phyloP scores from a whole-genome alignment of 2,888 invertebrate species.

The Aphodius sticticus region DNA sequence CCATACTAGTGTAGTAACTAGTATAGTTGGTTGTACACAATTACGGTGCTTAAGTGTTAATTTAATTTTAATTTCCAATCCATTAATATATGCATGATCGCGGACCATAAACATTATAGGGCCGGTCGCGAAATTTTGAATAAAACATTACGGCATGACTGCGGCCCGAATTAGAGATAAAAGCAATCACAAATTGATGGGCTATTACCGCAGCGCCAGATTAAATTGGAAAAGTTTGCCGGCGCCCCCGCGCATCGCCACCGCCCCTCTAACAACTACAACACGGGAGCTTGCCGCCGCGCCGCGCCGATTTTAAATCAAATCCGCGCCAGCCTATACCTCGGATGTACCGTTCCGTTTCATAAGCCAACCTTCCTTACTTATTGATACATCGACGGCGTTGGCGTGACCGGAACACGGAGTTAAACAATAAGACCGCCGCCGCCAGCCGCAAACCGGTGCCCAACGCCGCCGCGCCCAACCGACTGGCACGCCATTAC shows the following conservation, averaged over 20 bases:
- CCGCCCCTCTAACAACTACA: neutral
- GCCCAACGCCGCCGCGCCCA: neutral
- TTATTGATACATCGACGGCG: slow-evolving; percentile 45
- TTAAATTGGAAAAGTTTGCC: slow-evolving; percentile 59
- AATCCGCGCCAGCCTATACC: slow-evolving; percentile 38
- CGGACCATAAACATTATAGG: slow-evolving; percentile 45
- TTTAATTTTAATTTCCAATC: slow-evolving; percentile 34
- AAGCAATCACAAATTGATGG: slow-evolving; percentile 57
- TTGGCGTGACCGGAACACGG: neutral
- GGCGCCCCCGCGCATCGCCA: slow-evolving; percentile 47
- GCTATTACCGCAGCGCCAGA: slow-evolving; percentile 49
- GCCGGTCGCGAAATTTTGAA: slow-evolving; percentile 41
- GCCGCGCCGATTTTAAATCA: slow-evolving; percentile 47
- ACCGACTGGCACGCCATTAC: slow-evolving; percentile 17
- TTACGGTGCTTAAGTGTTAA: slow-evolving; percentile 30
- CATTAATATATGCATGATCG: slow-evolving; percentile 44
- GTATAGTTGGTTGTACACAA: slow-evolving; percentile 27
- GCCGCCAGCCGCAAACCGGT: neutral
- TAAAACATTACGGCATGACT: slow-evolving; percentile 43
- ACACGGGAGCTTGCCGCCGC: slow-evolving; percentile 19
- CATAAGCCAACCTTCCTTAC: neutral
- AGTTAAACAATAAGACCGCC: slow-evolving; percentile 4
- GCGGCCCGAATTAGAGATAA: slow-evolving; percentile 46
- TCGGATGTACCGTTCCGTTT: neutral
- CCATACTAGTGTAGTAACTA: neutral